A percentile compares a stretch with the other conserved stretches of the same genome.
Conservation (phyloP, 2,797 vertebrate species). For the Notolabrus celidotus region DNA sequence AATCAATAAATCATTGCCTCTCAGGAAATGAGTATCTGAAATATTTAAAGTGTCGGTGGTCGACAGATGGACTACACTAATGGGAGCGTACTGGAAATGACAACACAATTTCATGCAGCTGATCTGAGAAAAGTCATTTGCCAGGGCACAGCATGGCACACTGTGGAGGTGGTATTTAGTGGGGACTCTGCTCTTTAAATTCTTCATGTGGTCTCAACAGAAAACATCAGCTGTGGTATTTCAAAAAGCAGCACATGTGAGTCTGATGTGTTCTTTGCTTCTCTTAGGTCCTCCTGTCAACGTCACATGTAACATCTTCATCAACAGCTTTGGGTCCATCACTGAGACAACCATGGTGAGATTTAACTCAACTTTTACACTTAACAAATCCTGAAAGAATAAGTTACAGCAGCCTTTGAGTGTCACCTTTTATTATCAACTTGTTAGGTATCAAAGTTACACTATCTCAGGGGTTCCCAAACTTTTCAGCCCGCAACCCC, state of each 20-base stretch:
- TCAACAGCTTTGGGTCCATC: conserved; percentile 97
- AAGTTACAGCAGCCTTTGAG: not conserved
- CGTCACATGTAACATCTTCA: conserved; percentile 97
- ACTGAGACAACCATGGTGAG: conserved; percentile 98
- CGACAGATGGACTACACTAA: conserved; percentile 59
- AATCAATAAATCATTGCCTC: conserved; percentile 84
- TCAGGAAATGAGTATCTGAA: conserved; percentile 65
- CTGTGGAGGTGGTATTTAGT: conserved; percentile 22
- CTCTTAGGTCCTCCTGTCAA: conserved; percentile 92
- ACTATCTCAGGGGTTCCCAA: too few species aligned
- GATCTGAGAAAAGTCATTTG: conserved; percentile 34
- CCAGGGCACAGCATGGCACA: conserved; percentile 13
- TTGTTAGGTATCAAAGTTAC: not conserved
- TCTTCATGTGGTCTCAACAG: conserved; percentile 19
- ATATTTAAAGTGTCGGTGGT: conserved; percentile 72
- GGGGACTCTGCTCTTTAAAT: conserved; percentile 16
- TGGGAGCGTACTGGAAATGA: conserved; percentile 63
- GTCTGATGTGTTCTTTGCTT: conserved; percentile 51
- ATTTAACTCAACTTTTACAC: not conserved
- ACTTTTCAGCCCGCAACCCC: too few species aligned
- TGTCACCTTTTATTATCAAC: not conserved
- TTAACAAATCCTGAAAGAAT: too few species aligned
- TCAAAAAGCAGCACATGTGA: conserved; percentile 1
- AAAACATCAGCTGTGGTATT: conserved; percentile 29
- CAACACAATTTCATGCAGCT: conserved; percentile 57